Evolutionary conservation across 2,113 vertebrate species (phyloP), one percentile per base, ranked within the genome.

Genomic region (Mugil cephalus): DNA sequence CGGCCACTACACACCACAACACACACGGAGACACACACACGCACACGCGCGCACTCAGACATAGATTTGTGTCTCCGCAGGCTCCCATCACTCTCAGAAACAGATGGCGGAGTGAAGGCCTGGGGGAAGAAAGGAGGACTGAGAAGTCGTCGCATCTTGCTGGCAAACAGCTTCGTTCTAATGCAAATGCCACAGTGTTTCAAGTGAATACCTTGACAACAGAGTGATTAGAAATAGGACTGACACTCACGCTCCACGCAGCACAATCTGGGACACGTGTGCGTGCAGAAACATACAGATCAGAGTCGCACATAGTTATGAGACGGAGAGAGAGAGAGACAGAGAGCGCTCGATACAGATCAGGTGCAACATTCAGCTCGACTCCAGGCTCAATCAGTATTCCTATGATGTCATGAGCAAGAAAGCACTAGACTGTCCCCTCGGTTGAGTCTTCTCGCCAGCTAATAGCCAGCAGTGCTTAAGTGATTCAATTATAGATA

Each of bases 401-500:
- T 83, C 71, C 67, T 77, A 35, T 65, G 66, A 86, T 66, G 74
- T 65, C 24, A 66, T 12, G 19, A 47, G 60, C 10, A 51, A 70
- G 5, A 59, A 64, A 60, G 21, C 66, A 50, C 48, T 62, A 67
- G 53, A 47, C 70, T 77, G 72, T 68, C 48, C 82, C 64, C 55
- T 52, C 51, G 64, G 53, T 73, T 8, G 30, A 82, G 74, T 70
- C 55, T 80, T 46, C 45, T 72, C 40, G 7, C 72, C 75, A 77
- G 69, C 81, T 87, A 88, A 88, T 76, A 73, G 82, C 75, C 66
- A 77, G 65, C 40, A 80, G 77, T 71, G 73, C 86, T 87, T 87
- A 85, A 87, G 67, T 82, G 87, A 91, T 92, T 90, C 87, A 86
- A 90, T 92, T 91, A 91, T 89, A 91, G 89, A 92, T 90, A 91